These are phyloP conservation scores for Watsonalla cultraria DNA, from an alignment of 2,888 invertebrate genomes.

Conservation along the genomic window DNA sequence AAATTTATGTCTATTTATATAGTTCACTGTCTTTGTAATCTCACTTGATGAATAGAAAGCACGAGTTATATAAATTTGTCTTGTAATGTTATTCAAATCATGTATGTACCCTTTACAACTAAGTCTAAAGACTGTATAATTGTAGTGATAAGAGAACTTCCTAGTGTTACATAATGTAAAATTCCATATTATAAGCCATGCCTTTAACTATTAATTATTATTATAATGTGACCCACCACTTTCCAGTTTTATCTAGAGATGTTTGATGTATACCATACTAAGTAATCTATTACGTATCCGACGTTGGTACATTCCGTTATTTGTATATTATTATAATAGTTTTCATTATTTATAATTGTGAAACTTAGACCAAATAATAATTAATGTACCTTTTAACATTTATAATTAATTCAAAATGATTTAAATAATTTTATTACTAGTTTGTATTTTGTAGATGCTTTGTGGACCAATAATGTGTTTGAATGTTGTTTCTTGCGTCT, in stretches of 20 bases:
- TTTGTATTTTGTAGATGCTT: conserved; percentile 71
- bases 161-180: conserved; percentile 75
- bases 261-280: conserved; percentile 66
- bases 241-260: conserved; percentile 74
- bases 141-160: conserved; percentile 60
- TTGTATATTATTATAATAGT: conserved; percentile 70
- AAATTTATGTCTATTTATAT: conserved; percentile 68
- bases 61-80: conserved; percentile 67
- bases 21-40: conserved; percentile 69
- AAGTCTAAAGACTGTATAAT: conserved; percentile 79
- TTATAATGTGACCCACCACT: conserved; percentile 75
- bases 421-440: conserved; percentile 60
- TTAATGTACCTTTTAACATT: conserved; percentile 77
- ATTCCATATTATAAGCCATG: conserved; percentile 64
- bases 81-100: conserved; percentile 54
- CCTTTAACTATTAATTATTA: conserved; percentile 56
- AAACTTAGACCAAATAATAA: conserved; percentile 80
- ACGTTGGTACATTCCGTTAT: conserved; percentile 76
- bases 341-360: conserved; percentile 73
- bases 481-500: conserved; percentile 65
- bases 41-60: conserved; percentile 73
- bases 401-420: conserved; percentile 64
- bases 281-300: conserved; percentile 55
- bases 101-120: conserved; percentile 71
- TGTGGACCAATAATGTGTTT: conserved; percentile 74